A percentile compares a stretch with the other conserved stretches of the same genome.
phyloP scores from a whole-genome alignment of 2,888 invertebrate species.

The Cosmia pyralina region DNA sequence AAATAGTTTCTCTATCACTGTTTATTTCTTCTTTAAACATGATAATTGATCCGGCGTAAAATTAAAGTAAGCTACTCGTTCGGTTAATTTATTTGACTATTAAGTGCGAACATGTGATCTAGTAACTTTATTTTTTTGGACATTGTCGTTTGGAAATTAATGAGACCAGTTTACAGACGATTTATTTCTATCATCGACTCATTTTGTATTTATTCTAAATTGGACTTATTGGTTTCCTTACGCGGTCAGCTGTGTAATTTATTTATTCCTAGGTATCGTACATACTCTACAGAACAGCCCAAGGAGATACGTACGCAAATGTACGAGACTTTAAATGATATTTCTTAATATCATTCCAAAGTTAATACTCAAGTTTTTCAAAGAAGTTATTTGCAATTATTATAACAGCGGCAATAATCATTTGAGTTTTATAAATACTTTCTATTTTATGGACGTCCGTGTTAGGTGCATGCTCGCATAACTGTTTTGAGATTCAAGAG shows the following conservation, averaged over 20 bases:
- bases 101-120: constrained; percentile 89
- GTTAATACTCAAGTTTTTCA: constrained; percentile 76
- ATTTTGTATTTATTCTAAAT: constrained; percentile 80
- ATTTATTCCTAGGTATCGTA: constrained; percentile 77
- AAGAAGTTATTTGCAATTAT: constrained; percentile 73
- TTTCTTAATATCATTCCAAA: constrained; percentile 87
- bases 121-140: constrained; percentile 85
- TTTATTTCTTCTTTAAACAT: constrained; percentile 83
- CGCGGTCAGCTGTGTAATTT: constrained; percentile 82
- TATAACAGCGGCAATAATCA: constrained; percentile 75
- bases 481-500: constrained; percentile 86
- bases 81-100: constrained; percentile 88
- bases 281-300: constrained; percentile 68
- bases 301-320: constrained; percentile 66
- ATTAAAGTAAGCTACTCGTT: constrained; percentile 84
- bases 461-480: constrained; percentile 81
- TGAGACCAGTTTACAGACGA: constrained; percentile 86
- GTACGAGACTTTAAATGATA: constrained; percentile 84
- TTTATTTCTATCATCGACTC: constrained; percentile 82
- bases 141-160: constrained; percentile 88
- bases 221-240: constrained; percentile 86
- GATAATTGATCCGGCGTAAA: constrained; percentile 87
- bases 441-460: constrained; percentile 83
- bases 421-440: constrained; percentile 80
- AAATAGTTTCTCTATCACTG: constrained; percentile 86